These are phyloP conservation scores for Lepetodrilus schrolli DNA, from an alignment of 2,888 invertebrate species.

Conservation along the genomic window DNA sequence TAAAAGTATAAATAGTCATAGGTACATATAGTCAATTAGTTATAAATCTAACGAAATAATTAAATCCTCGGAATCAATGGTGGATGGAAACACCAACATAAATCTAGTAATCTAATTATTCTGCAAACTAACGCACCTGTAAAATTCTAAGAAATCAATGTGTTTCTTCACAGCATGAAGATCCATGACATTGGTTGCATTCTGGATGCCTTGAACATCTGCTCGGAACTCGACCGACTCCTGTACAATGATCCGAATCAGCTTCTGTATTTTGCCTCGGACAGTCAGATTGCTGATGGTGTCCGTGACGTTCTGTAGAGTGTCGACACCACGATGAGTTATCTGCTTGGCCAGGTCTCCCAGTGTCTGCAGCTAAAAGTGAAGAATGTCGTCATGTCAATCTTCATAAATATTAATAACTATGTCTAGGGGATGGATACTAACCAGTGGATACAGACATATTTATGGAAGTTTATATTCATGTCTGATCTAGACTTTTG, in stretches of 20 bases:
- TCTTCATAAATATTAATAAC: not conserved
- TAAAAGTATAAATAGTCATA: not conserved
- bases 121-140: constrained; percentile 44
- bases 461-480: not conserved
- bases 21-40: not conserved
- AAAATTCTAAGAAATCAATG: constrained; percentile 47
- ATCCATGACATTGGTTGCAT: constrained; percentile 41
- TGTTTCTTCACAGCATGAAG: constrained; percentile 42
- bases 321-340: constrained; percentile 42
- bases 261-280: constrained; percentile 33
- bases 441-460: not conserved
- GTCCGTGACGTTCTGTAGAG: constrained; percentile 42
- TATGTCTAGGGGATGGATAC: not conserved
- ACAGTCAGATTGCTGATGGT: constrained; percentile 46
- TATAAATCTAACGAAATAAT: not conserved
- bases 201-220: constrained; percentile 44
- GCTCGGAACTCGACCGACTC: constrained; percentile 41
- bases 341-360: constrained; percentile 42
- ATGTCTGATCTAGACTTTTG: too few relatives aligned
- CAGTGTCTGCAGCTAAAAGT: constrained; percentile 47
- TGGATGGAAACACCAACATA: not conserved
- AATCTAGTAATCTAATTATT: not conserved
- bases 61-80: not conserved
- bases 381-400: not conserved
- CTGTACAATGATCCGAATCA: constrained; percentile 46